Conservation (phyloP, 2,888 invertebrate genomes). For the Andrena dorsata region DNA sequence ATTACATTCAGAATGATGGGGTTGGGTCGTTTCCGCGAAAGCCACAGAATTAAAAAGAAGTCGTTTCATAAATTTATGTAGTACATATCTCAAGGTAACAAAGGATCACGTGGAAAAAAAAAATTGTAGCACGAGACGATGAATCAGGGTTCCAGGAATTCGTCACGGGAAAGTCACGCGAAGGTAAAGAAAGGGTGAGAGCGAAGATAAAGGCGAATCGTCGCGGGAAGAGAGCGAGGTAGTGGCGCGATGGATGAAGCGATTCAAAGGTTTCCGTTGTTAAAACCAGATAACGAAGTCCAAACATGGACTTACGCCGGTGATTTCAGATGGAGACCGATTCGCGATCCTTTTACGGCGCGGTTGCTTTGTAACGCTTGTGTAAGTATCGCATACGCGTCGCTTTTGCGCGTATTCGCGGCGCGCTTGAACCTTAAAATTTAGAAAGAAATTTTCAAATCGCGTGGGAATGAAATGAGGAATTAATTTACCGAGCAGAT, state of each 20-base stretch:
- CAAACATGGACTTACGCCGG: slow-evolving; percentile 54
- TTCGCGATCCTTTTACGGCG: slow-evolving; percentile 63
- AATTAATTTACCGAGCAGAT: no score
- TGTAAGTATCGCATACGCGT: neutral
- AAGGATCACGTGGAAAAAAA: neutral
- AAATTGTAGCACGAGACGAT: neutral
- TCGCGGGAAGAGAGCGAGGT: neutral
- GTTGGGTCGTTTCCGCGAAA: no score
- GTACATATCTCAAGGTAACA: neutral
- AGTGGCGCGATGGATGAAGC: slow-evolving; percentile 28
- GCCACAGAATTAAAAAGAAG: no score
- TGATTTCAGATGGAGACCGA: slow-evolving; percentile 63
- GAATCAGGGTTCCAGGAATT: slow-evolving; percentile 39
- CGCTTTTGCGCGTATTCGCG: neutral
- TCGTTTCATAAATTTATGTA: neutral
- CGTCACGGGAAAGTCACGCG: slow-evolving; percentile 23
- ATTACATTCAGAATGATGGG: no score
- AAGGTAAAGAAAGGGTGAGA: slow-evolving; percentile 17
- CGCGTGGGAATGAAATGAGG: neutral
- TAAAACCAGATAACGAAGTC: slow-evolving; percentile 52
- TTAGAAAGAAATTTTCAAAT: neutral
- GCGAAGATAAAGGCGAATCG: neutral
- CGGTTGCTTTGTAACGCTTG: slow-evolving; percentile 22
- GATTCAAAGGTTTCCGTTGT: slow-evolving; percentile 49
- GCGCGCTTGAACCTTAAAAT: slow-evolving; percentile 5